phyloP scores from a whole-genome alignment of 2,888 invertebrate species.

The Drosophila peninsularis region DNA sequence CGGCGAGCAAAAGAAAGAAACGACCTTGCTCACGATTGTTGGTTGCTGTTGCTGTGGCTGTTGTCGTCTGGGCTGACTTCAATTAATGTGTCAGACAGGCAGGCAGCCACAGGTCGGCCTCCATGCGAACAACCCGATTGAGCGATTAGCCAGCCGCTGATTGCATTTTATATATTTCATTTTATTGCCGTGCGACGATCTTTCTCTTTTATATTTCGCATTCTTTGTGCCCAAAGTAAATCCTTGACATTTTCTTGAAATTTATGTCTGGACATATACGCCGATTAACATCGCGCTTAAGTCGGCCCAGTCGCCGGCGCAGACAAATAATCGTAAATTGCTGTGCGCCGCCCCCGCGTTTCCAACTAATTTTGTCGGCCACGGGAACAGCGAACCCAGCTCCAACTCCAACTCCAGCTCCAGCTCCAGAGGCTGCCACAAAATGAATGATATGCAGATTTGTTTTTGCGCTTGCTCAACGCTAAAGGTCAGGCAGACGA shows the following conservation, averaged over 20 bases:
- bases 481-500: slow-evolving; percentile 63
- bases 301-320: slow-evolving; percentile 11
- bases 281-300: slow-evolving; percentile 48
- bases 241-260: slow-evolving; percentile 70
- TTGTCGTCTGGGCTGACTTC: slow-evolving; percentile 36
- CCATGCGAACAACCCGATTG: slow-evolving; percentile 34
- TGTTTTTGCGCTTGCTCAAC: slow-evolving; percentile 42
- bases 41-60: neutral
- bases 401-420: slow-evolving; percentile 16
- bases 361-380: slow-evolving; percentile 59
- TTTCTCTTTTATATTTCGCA: slow-evolving; percentile 32
- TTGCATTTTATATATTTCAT: slow-evolving; percentile 59
- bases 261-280: slow-evolving; percentile 55
- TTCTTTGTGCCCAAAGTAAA: slow-evolving; percentile 28
- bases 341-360: slow-evolving; percentile 58
- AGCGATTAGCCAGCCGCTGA: slow-evolving; percentile 59
- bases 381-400: slow-evolving; percentile 11
- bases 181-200: slow-evolving; percentile 42
- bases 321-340: slow-evolving; percentile 78
- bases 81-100: slow-evolving; percentile 69
- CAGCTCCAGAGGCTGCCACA: slow-evolving; percentile 23
- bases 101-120: slow-evolving; percentile 33
- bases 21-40: slow-evolving; percentile 55
- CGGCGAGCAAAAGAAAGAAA: slow-evolving; percentile 48
- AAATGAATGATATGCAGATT: slow-evolving; percentile 76